Evolutionary conservation across 2,888 invertebrate genomes (phyloP).

Genomic region (Drosophila antonietae): DNA sequence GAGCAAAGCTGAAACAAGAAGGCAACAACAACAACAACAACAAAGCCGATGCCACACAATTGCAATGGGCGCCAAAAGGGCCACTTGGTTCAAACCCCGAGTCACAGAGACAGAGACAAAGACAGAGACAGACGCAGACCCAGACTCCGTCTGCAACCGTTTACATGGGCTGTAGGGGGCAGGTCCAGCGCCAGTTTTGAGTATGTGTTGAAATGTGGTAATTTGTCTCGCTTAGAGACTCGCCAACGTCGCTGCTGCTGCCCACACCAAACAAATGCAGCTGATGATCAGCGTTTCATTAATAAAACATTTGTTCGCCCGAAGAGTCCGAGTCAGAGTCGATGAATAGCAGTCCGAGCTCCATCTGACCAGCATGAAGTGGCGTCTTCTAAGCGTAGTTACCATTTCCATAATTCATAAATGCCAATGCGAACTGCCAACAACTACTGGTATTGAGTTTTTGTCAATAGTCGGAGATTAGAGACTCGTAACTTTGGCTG

Average conservation of each 20-base stretch:
- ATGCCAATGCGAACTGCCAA: conserved; percentile 75
- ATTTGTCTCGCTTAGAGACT: conserved; percentile 79
- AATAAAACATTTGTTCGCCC: conserved; percentile 78
- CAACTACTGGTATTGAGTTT: conserved; percentile 83
- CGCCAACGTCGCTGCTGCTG: conserved; percentile 35
- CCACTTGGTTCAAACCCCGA: conserved; percentile 54
- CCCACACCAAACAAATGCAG: conserved; percentile 46
- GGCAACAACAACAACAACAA: conserved; percentile 20
- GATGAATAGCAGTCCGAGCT: conserved; percentile 2
- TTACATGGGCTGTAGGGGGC: conserved; percentile 31
- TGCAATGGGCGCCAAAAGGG: conserved; percentile 80
- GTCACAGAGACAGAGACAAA: conserved; percentile 16
- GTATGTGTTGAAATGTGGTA: conserved; percentile 80
- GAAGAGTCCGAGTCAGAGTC: conserved; percentile 41
- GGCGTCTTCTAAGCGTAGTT: conserved; percentile 51
- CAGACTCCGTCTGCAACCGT: conserved; percentile 19
- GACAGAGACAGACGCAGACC: conserved; percentile 13
- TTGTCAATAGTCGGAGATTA: conserved; percentile 77
- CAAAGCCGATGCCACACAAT: conserved; percentile 64
- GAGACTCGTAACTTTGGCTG: conserved; percentile 58
- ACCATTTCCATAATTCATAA: conserved; percentile 78
- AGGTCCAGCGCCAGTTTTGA: conserved; percentile 65
- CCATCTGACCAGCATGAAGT: conserved; percentile 45
- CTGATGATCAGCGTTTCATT: conserved; percentile 72
- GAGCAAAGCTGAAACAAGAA: conserved; percentile 20